phyloP scores from a whole-genome alignment of 37 sponge, comb jelly and placozoan species.

The Theonella swinhoei region DNA sequence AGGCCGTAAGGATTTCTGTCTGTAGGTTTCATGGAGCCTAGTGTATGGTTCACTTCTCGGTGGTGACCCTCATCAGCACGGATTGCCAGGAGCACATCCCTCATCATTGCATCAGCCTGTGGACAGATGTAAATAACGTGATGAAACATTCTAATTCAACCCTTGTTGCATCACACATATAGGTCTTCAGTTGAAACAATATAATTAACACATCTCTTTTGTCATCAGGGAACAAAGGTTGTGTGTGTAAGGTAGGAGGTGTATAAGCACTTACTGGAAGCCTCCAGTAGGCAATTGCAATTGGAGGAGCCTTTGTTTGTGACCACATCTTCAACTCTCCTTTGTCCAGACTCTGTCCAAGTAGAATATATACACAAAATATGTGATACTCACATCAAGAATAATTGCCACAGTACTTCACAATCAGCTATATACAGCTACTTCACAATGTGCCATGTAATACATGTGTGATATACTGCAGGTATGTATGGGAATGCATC shows the following conservation, averaged over 20 bases:
- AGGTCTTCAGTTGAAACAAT: not conserved
- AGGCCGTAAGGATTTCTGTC: constrained; percentile 74
- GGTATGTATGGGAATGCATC: no score
- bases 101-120: constrained; percentile 88
- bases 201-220: not conserved
- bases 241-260: not conserved
- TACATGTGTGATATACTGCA: no score
- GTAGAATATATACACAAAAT: no score
- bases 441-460: no score
- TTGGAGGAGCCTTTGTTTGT: constrained; percentile 62
- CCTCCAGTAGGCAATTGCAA: constrained; percentile 83
- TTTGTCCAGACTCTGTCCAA: constrained; percentile 73
- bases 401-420: not conserved
- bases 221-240: not conserved
- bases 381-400: no score
- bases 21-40: constrained; percentile 54
- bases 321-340: constrained; percentile 80
- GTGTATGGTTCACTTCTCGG: constrained; percentile 86
- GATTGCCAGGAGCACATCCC: constrained; percentile 91
- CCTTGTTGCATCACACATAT: not conserved
- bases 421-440: no score
- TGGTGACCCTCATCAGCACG: constrained; percentile 96
- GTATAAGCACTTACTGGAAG: constrained; percentile 51
- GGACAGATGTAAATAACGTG: not conserved
- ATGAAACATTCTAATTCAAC: not conserved